Conservation (phyloP, 2,113 vertebrate species). For the Boulengerochromis microlepis region DNA sequence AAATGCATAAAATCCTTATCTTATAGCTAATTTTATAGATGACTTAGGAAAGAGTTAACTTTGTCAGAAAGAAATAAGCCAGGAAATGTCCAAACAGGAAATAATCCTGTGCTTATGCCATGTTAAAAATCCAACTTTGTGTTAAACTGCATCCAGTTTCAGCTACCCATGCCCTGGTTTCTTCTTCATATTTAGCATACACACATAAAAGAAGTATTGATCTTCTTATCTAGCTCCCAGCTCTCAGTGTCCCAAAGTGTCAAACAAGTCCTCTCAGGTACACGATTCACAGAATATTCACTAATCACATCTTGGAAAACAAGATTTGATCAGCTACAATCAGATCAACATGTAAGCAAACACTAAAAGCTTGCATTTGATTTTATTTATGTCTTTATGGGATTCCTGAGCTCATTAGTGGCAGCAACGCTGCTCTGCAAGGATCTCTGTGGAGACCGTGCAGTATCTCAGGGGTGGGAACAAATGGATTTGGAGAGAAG, state of each 20-base stretch:
- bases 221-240: neutral
- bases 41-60: neutral
- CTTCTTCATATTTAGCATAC: neutral
- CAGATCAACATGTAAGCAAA: slow-evolving; percentile 12
- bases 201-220: neutral
- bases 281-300: neutral
- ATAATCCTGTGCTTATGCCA: neutral
- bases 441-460: slow-evolving; percentile 12
- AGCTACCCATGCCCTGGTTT: neutral
- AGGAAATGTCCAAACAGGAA: neutral
- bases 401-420: slow-evolving; percentile 41
- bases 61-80: neutral
- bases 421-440: neutral
- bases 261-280: neutral
- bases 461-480: slow-evolving; percentile 26
- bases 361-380: slow-evolving; percentile 41
- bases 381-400: slow-evolving; percentile 10
- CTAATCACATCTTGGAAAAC: neutral
- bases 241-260: neutral
- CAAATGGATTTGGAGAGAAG: slow-evolving; percentile 54
- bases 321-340: neutral
- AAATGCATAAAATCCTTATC: neutral
- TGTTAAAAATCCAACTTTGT: neutral
- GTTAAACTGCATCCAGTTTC: neutral
- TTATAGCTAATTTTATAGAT: neutral